Base-by-base conservation (phyloP, 2,113 vertebrate species). In the Ellobius talpinus region DNA sequence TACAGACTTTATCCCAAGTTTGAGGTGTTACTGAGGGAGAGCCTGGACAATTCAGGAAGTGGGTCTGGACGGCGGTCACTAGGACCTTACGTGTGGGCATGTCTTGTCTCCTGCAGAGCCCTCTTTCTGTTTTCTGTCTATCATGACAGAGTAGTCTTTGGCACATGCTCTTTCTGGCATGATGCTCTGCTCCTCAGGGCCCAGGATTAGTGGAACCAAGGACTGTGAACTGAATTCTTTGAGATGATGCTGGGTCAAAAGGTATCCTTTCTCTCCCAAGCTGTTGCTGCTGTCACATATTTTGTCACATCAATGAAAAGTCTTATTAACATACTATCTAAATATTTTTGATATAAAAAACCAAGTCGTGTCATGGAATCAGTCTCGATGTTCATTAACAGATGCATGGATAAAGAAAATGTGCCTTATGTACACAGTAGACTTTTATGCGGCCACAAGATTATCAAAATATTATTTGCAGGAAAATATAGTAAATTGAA, bases 281-380 rank as follows among this genome's bases (percentile, higher is more conserved):
- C 21, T 55, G 47, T 52, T 39, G 33, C 36, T 29, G 33, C 3
- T 9, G 7, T 52, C 21, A 87, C 45, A 26, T 26, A 87, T 26
- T 55, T 87, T 87, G 33, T 70, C 45, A n/a, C 21, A 52, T 23
- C 66, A 50, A 52, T 36, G 3, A 52, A 72, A 87, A 29, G 33
- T n/a, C 33, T 72, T 10, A 2, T 31, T 50, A 19, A 50, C 19
- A 86, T 11, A n/a, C 7, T 29, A 89, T 31, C 93, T 95, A 95
- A 36, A 86, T 52, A 58, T 81, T 97, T 94, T 86, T 92, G 63
- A 89, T 93, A 42, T 63, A 61, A 68, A 33, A 33, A 68, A 98
- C 90, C 90, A 95, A 97, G 79, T 94, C 63, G 7, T 29, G 21
- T 39, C 19, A 63, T 42, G 12, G n/a, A 63, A 31, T 84, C n/a